A percentile compares a stretch with the other conserved stretches of the same genome.
These are phyloP conservation scores for Calliopum simillimum DNA, from an alignment of 2,888 invertebrate genomes.

Conservation along the genomic window DNA sequence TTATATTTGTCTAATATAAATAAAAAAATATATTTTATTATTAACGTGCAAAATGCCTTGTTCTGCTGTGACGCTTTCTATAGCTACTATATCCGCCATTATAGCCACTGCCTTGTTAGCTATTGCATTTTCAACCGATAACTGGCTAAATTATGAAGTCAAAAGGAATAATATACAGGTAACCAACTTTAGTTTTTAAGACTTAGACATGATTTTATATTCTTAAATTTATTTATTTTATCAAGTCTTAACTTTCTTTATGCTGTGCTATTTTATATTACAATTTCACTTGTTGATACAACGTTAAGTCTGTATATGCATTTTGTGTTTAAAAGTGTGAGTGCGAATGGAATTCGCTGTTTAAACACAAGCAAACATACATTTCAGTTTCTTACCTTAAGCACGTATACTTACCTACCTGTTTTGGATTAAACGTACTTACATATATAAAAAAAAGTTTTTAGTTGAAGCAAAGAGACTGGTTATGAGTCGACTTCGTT, in stretches of 20 bases:
- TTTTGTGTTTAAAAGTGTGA: conserved; percentile 41
- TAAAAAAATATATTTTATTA: too few relatives aligned
- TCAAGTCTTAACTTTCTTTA: conserved; percentile 46
- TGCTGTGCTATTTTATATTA: conserved; percentile 38
- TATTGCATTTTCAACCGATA: conserved; percentile 96
- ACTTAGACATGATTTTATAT: too few relatives aligned
- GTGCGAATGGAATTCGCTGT: conserved; percentile 47
- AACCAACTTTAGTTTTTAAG: background rate
- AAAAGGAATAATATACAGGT: conserved; percentile 88
- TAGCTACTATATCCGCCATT: conserved; percentile 95
- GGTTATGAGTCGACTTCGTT: conserved; percentile 1
- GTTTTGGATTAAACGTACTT: background rate
- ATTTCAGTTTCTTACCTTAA: background rate
- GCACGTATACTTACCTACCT: background rate
- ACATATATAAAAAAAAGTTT: background rate
- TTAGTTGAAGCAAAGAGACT: background rate
- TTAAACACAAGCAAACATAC: conserved; percentile 42
- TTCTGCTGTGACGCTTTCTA: conserved; percentile 93
- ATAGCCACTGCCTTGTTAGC: conserved; percentile 92
- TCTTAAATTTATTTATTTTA: background rate
- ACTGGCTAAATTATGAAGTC: conserved; percentile 96
- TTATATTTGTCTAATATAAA: too few relatives aligned
- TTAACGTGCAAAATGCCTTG: conserved; percentile 78
- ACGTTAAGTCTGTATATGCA: conserved; percentile 27
- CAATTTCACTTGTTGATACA: conserved; percentile 39